Evolutionary conservation across 2,797 vertebrate species (phyloP), one percentile per base, ranked within the genome.

Genomic region (Lophotriccus pileatus): DNA sequence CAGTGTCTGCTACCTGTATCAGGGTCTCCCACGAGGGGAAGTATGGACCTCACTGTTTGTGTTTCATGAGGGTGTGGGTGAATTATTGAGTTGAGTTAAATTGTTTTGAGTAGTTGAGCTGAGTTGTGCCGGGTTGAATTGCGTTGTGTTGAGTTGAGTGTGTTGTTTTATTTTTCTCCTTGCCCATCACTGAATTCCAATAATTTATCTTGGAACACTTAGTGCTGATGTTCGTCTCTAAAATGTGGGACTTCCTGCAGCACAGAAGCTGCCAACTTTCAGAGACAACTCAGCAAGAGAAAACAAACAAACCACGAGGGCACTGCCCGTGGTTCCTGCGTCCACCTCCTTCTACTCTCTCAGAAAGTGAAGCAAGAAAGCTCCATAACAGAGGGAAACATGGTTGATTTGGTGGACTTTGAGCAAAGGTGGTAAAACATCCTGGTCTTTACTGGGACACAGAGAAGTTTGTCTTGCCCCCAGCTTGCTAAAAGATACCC

Each of bases 41-140:
- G 2, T 13, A 22, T 8, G 11, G 28, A 44, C 23, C 3, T 83
- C 20, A 32, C 7, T 0, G 0, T 0, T 60, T 79, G 82, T 69
- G 9, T 80, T 63, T 83, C 52, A 22, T 14, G 6, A 8, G 5
- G 3, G 0, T 32, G 14, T 27, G 41, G 30, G 41, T 32, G 68
- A 60, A n/a, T 49, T 55, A 6, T 28, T 17, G 3, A 14, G 14
- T 4, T 3, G 0, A 32, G 23, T 4, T 36, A 8, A 34, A 37
- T 5, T 56, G 4, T 13, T 30, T 27, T 36, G 19, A 20, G 5
- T 10, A 53, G 49, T 9, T 63, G 41, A 81, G 25, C 6, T 24
- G 28, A 50, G 36, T 13, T 59, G 41, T 47, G 14, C 8, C 43
- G 20, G 28, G 7, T 6, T n/a, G 10, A 39, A 30, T 3, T 44